phyloP scores from a whole-genome alignment of 2,888 invertebrate species.

The Oasisia sp. region DNA sequence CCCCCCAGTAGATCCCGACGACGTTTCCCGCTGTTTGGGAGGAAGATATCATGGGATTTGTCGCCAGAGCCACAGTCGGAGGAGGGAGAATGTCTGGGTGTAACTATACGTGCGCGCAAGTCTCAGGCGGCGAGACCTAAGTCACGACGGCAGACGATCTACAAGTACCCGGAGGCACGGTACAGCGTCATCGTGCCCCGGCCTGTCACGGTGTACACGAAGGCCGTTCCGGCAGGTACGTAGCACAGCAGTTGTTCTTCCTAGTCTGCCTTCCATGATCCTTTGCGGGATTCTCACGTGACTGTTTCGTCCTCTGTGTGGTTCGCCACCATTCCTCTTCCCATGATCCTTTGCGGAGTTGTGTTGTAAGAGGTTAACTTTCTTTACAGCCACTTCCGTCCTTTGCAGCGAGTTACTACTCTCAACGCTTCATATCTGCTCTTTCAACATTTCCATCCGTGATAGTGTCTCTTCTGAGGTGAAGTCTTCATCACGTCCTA shows the following conservation, averaged over 20 bases:
- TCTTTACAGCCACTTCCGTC: too few species aligned
- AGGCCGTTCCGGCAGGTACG: background rate
- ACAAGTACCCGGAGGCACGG: background rate
- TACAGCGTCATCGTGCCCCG: background rate
- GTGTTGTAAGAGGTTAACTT: too few species aligned
- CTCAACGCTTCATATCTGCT: too few species aligned
- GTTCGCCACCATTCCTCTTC: too few species aligned
- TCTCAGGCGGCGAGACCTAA: background rate
- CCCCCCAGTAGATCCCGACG: background rate
- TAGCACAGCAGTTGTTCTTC: background rate
- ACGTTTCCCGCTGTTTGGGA: background rate
- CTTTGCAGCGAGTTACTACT: too few species aligned
- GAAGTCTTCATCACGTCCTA: too few species aligned
- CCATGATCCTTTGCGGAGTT: too few species aligned
- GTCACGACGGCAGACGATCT: background rate
- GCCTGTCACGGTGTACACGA: background rate
- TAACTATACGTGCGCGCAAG: background rate
- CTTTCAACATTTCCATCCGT: too few species aligned
- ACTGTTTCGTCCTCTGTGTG: too few species aligned
- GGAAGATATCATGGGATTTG: background rate
- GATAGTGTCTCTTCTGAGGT: too few species aligned
- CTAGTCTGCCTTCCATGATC: background rate
- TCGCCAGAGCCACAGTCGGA: background rate
- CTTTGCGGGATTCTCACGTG: background rate
- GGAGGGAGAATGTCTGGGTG: background rate